phyloP scores from a whole-genome alignment of 1,140 invertebrate genomes.

The Pseudomyrmex flavicornis region DNA sequence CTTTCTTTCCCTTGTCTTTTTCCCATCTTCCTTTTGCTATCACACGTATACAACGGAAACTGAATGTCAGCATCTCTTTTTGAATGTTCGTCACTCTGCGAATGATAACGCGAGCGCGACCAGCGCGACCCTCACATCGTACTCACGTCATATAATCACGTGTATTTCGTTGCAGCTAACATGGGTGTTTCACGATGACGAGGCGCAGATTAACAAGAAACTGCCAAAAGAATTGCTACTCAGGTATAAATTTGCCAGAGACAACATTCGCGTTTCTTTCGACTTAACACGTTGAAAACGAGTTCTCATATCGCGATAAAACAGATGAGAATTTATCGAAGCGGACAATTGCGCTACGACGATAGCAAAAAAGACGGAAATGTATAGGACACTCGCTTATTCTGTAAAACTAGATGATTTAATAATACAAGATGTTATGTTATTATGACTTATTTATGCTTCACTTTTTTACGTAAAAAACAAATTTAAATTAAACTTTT shows the following conservation, averaged over 20 bases:
- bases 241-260: conserved; percentile 84
- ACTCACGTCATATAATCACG: conserved; percentile 30
- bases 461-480: no score
- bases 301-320: background rate
- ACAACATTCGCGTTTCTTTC: background rate
- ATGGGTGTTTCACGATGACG: conserved; percentile 90
- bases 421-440: no score
- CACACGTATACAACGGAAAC: background rate
- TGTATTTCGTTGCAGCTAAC: conserved; percentile 82
- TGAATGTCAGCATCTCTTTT: conserved; percentile 16
- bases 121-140: background rate
- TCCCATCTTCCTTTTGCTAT: no score
- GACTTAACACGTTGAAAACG: conserved; percentile 11
- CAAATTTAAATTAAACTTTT: no score
- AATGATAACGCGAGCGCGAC: conserved; percentile 19
- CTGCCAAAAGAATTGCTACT: conserved; percentile 97
- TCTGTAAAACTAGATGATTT: background rate
- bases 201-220: conserved; percentile 97
- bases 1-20: background rate
- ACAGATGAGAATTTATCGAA: background rate
- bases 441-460: no score
- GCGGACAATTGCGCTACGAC: background rate
- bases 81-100: conserved; percentile 19
- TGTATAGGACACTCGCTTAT: background rate
- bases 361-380: no score